Evolutionary conservation across 2,113 vertebrate genomes (phyloP), one percentile per base, ranked within the genome.

Genomic region (Myocastor coypus): DNA sequence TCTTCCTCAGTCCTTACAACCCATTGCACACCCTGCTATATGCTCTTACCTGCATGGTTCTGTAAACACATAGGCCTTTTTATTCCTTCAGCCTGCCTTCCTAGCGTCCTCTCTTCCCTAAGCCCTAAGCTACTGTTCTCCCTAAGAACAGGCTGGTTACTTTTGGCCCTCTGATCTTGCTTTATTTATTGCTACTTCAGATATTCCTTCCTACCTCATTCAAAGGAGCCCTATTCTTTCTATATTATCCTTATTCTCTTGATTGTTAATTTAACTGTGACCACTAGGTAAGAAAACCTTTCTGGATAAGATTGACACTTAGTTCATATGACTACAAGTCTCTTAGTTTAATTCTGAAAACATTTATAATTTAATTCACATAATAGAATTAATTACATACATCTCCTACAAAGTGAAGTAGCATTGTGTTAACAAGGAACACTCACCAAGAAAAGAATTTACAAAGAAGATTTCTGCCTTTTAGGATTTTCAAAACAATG

Each of bases 341-440:
- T 24, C 59, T 3, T 86, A 69, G 22, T 73, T 95, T 84, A 83
- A 34, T 80, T 96, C 16, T 24, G 52, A 14, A 63, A 92, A 61
- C 12, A 42, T 66, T 20, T 3, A 20, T 22, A 90, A 19, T 71
- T 94, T 85, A 87, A 73, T 71, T 91, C 13, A 50, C 91, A 3
- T 57, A 63, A 68, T 32, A 91, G 40, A 95, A 90, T 55, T 95
- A 10, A 34, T 91, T 59, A 92, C 73, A 30, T 59, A 92, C 78
- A 22, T 40, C 19, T 89, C n/a, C 32, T 68, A 34, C 40, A 63
- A 57, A 40, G 9, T 89, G 63, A 66, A 12, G 40, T 78, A 91
- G 71, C 5, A 68, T 69, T 92, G 30, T 75, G 52, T 28, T 91
- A 86, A 59, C 30, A 3, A 13, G 30, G 30, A 46, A 50, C 19